phyloP scores from a whole-genome alignment of 2,888 invertebrate genomes.

The Aphidoletes aphidimyza region DNA sequence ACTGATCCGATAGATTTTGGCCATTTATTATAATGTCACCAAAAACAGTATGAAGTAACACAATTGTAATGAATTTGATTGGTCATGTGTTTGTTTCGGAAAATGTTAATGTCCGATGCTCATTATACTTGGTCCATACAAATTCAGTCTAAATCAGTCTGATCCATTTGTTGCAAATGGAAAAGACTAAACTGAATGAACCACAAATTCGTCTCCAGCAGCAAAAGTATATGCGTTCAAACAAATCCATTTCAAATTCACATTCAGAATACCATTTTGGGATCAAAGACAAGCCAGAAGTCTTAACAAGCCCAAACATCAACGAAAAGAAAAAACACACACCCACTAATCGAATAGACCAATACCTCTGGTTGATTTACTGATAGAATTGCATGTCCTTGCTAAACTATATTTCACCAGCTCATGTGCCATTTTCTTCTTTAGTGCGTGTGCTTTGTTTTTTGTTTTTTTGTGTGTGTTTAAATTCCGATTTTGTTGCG shows the following conservation, averaged over 20 bases:
- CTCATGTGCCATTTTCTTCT: neutral
- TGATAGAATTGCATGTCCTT: constrained; percentile 3
- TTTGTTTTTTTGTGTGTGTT: neutral
- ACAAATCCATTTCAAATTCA: too few species aligned
- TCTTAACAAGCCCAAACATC: too few species aligned
- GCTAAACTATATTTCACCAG: constrained; percentile 10
- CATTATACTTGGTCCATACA: too few species aligned
- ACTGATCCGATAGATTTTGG: constrained; percentile 23
- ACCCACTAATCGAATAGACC: neutral
- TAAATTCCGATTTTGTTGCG: neutral
- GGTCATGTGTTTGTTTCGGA: too few species aligned
- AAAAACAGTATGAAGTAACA: constrained; percentile 23
- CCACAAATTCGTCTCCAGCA: too few species aligned
- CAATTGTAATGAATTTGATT: neutral
- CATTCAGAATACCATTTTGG: too few species aligned
- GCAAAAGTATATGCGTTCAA: too few species aligned
- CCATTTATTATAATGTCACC: constrained; percentile 18
- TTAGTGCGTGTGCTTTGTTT: constrained; percentile 18
- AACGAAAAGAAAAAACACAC: neutral
- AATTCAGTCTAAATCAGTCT: too few species aligned
- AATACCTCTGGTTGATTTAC: constrained; percentile 41
- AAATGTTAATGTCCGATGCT: too few species aligned
- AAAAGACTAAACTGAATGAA: too few species aligned
- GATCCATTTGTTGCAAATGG: too few species aligned
- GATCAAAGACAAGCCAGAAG: too few species aligned